Conservation (phyloP, 2,888 invertebrate genomes). For the Parascotia fuliginaria region DNA sequence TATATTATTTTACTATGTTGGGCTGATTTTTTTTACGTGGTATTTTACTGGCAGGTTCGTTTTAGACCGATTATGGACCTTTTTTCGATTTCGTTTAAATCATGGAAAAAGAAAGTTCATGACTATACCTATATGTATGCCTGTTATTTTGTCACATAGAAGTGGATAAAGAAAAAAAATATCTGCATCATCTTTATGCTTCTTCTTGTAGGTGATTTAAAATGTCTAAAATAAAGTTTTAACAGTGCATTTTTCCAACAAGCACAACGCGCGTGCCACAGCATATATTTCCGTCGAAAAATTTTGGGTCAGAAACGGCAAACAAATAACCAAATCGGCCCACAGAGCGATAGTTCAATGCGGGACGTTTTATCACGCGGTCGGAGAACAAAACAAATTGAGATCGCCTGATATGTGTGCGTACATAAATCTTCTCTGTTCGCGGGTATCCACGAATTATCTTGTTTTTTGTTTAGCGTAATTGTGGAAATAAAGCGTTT, state of each 20-base stretch:
- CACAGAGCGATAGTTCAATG: slow-evolving; percentile 43
- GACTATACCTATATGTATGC: too few species aligned
- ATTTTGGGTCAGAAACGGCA: slow-evolving; percentile 17
- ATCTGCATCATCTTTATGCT: too few species aligned
- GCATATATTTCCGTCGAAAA: slow-evolving; percentile 9
- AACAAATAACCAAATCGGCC: slow-evolving; percentile 46
- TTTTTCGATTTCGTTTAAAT: too few species aligned
- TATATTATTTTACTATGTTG: too few species aligned
- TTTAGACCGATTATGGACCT: too few species aligned
- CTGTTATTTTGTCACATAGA: too few species aligned
- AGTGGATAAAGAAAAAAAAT: too few species aligned
- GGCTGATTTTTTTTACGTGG: too few species aligned
- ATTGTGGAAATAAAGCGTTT: slow-evolving; percentile 31
- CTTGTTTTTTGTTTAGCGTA: slow-evolving; percentile 45
- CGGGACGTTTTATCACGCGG: slow-evolving; percentile 41
- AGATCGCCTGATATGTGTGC: slow-evolving; percentile 56
- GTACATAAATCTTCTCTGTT: slow-evolving; percentile 55
- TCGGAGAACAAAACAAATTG: slow-evolving; percentile 46
- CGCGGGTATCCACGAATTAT: slow-evolving; percentile 45
- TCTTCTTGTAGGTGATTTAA: too few species aligned
- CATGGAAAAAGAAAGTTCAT: too few species aligned
- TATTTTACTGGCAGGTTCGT: too few species aligned
- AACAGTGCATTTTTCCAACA: background rate
- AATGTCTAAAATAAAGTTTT: too few species aligned
- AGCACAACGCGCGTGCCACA: background rate